Percentiles rank a stretch among this genome's conserved stretches.
phyloP scores from a whole-genome alignment of 2,797 vertebrate species.

The Danio albolineatus region DNA sequence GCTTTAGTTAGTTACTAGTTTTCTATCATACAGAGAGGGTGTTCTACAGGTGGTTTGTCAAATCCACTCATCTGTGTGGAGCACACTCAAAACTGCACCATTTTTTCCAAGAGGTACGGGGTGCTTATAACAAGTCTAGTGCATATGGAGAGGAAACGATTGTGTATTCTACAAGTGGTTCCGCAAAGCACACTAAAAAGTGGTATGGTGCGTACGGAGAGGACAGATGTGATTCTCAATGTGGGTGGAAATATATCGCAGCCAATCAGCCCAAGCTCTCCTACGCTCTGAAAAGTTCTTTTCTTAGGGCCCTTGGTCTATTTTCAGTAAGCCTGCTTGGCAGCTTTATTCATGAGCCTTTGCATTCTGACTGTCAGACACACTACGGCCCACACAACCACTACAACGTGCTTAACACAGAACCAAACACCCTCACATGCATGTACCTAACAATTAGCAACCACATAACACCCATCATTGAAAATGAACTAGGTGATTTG shows the following conservation, averaged over 20 bases:
- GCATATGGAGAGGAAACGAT: too few species aligned
- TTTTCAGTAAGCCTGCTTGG: conserved; percentile 47
- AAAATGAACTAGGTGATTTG: neutral
- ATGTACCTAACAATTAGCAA: conserved; percentile 7
- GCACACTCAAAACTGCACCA: too few species aligned
- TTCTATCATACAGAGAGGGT: too few species aligned
- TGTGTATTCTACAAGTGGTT: too few species aligned
- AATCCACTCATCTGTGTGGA: too few species aligned
- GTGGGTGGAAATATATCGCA: conserved; percentile 4
- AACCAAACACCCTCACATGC: conserved; percentile 9
- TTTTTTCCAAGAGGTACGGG: too few species aligned
- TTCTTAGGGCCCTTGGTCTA: conserved; percentile 38
- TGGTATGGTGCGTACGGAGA: too few species aligned
- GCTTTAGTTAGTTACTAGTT: too few species aligned
- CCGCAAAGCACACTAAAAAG: too few species aligned
- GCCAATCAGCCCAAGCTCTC: neutral
- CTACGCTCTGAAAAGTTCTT: conserved; percentile 24
- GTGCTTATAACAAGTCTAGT: too few species aligned
- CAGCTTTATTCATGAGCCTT: conserved; percentile 42
- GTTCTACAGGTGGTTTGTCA: too few species aligned
- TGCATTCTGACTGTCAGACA: conserved; percentile 41
- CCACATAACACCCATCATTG: conserved; percentile 15
- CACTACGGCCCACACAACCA: conserved; percentile 25
- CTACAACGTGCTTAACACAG: conserved; percentile 9
- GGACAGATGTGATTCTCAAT: neutral